Base-by-base conservation (phyloP, 2,888 invertebrate species). In the Opisthograptis luteolata region DNA sequence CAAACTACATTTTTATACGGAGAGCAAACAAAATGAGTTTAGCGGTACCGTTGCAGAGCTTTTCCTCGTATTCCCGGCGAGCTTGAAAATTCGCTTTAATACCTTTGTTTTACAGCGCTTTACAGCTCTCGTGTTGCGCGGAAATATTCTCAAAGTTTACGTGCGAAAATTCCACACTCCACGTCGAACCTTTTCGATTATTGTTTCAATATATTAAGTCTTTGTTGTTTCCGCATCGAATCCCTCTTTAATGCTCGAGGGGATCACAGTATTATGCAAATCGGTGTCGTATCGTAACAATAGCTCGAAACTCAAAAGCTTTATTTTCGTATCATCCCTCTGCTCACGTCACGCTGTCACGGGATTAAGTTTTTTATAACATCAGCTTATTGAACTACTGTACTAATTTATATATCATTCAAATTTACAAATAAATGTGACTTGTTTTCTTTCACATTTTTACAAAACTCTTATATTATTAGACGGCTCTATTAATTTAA, bases 1-100 rank as follows among this genome's bases (percentile, higher is more conserved):
- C 81, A 82, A 86, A 84, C 81, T 85, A 86, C 81, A 84, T 84
- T 86, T 87, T 85, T 85, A 85, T 82, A 83, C 79, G 74, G 71
- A 76, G 75, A 79, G 74, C 80, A 84, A 87, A 88, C 82, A 83
- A 84, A 87, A 85, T 84, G 81, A 85, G 82, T 84, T n/a, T 85
- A 84, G 81, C 74, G 76, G 76, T 79, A 78, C 80, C 74, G 81
- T 75, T 79, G 76, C 81, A 78, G 77, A 81, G 82, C 79, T 83
- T 81, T 80, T 74, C 77, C 73, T 76, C 71, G 76, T 81, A 77
- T 81, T 78, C 70, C 76, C 73, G 58, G 69, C 75, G 73, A 81
- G 87, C 85, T 84, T 77, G 80, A 81, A 87, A 85, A 87, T 87
- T 87, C 81, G 79, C 82, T 87, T 87, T 87, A 87, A 88, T 85